Evolutionary conservation across 2,888 invertebrate genomes (phyloP).

Genomic region (Athripsodes cinereus): DNA sequence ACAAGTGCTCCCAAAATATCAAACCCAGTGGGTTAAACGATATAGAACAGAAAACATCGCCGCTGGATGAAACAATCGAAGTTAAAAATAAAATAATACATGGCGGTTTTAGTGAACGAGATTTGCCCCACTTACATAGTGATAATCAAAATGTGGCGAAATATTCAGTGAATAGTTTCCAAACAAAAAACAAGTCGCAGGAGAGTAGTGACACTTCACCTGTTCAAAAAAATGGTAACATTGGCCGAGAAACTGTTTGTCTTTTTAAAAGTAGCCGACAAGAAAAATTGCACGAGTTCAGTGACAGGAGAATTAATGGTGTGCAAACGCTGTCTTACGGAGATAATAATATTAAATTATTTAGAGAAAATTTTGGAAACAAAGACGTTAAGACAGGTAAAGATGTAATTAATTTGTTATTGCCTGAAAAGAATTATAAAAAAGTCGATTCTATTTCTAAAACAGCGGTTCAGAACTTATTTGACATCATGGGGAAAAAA

Average conservation of each 20-base stretch:
- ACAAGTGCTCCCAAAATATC: slow-evolving; percentile 14
- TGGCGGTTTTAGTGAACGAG: not conserved
- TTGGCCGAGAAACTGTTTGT: not conserved
- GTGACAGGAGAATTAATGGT: not conserved
- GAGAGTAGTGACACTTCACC: too few relatives aligned
- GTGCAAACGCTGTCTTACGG: not conserved
- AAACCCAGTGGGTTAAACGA: slow-evolving; percentile 7
- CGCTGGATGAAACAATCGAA: not conserved
- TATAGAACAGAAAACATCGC: not conserved
- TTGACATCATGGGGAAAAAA: slow-evolving; percentile 41
- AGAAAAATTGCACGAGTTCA: not conserved
- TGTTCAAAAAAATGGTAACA: not conserved
- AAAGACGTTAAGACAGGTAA: slow-evolving; percentile 19
- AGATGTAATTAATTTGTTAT: slow-evolving; percentile 23
- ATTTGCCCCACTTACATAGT: too few relatives aligned
- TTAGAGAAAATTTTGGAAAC: not conserved
- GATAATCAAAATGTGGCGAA: too few relatives aligned
- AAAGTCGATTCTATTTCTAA: slow-evolving; percentile 30
- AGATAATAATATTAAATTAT: too few relatives aligned
- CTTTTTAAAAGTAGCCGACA: not conserved
- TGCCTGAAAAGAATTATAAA: slow-evolving; percentile 21
- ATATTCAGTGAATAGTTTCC: too few relatives aligned
- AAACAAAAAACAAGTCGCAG: too few relatives aligned
- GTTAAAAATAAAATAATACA: not conserved
- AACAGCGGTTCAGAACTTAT: slow-evolving; percentile 40